Evolutionary conservation across 1,140 invertebrate species (phyloP).

Genomic region (Phenacoccus solenopsis): DNA sequence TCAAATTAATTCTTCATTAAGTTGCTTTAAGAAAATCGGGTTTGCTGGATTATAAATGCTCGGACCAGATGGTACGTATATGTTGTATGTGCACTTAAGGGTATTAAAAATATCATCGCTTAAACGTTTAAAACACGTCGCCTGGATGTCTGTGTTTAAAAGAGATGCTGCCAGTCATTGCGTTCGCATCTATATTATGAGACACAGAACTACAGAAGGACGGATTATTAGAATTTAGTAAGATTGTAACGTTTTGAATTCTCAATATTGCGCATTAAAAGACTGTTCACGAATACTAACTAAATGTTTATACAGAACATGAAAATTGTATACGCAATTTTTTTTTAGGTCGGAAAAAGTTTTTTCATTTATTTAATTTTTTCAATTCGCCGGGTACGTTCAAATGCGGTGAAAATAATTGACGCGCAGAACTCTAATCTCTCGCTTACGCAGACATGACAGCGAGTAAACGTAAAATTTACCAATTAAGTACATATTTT

Average conservation of each 20-base stretch:
- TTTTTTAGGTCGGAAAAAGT: not conserved
- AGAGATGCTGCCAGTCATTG: not conserved
- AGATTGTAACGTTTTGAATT: constrained; percentile 3
- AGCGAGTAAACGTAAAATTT: no score
- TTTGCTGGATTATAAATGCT: no score
- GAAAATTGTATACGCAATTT: not conserved
- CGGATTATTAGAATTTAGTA: constrained; percentile 3
- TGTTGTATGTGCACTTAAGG: constrained; percentile 1
- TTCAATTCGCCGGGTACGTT: not conserved
- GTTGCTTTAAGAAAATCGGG: no score
- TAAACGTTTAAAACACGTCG: not conserved
- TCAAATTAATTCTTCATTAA: no score
- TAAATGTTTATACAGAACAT: not conserved
- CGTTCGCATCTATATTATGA: not conserved
- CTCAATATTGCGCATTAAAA: not conserved
- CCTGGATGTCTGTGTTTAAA: not conserved
- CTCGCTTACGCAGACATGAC: no score
- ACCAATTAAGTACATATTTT: no score
- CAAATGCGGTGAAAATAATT: not conserved
- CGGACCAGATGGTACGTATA: no score
- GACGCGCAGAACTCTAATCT: not conserved
- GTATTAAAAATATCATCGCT: not conserved
- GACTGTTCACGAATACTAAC: not conserved
- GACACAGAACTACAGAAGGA: not conserved
- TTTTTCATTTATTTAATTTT: not conserved